phyloP scores from a whole-genome alignment of 2,888 invertebrate species.

The Drosophila neonasuta region DNA sequence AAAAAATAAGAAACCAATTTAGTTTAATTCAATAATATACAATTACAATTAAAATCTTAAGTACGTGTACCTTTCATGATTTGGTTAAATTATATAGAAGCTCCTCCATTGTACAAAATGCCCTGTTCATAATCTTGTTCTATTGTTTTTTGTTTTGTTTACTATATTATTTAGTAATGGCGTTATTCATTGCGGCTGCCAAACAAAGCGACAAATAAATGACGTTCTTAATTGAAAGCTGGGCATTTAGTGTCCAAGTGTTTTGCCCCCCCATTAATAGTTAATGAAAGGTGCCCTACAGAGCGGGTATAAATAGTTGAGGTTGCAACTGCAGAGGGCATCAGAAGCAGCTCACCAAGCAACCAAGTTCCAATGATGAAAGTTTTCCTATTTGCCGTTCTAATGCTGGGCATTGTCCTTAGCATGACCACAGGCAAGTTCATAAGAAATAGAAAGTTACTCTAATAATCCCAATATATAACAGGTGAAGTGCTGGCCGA shows the following conservation, averaged over 20 bases:
- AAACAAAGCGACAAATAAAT: slow-evolving; percentile 48
- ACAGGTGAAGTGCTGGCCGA: slow-evolving; percentile 17
- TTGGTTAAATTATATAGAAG: slow-evolving; percentile 46
- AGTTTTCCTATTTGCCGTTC: slow-evolving; percentile 41
- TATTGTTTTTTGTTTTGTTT: neutral
- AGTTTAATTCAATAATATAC: slow-evolving; percentile 37
- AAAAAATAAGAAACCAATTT: slow-evolving; percentile 10
- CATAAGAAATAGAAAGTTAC: neutral
- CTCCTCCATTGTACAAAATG: slow-evolving; percentile 40
- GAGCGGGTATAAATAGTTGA: slow-evolving; percentile 41
- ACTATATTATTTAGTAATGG: slow-evolving; percentile 13
- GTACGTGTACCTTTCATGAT: slow-evolving; percentile 22
- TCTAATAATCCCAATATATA: neutral
- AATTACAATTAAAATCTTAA: slow-evolving; percentile 19
- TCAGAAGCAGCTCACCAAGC: slow-evolving; percentile 39
- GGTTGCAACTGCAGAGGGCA: neutral
- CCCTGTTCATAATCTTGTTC: slow-evolving; percentile 18
- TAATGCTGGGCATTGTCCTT: slow-evolving; percentile 54
- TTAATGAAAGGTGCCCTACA: neutral
- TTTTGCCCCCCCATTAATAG: neutral
- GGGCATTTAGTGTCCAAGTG: slow-evolving; percentile 19
- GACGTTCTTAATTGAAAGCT: slow-evolving; percentile 35
- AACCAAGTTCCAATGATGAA: slow-evolving; percentile 51
- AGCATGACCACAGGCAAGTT: slow-evolving; percentile 53
- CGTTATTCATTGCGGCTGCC: slow-evolving; percentile 46